Evolutionary conservation across 2,888 invertebrate genomes (phyloP).

Genomic region (Papilio gigon): DNA sequence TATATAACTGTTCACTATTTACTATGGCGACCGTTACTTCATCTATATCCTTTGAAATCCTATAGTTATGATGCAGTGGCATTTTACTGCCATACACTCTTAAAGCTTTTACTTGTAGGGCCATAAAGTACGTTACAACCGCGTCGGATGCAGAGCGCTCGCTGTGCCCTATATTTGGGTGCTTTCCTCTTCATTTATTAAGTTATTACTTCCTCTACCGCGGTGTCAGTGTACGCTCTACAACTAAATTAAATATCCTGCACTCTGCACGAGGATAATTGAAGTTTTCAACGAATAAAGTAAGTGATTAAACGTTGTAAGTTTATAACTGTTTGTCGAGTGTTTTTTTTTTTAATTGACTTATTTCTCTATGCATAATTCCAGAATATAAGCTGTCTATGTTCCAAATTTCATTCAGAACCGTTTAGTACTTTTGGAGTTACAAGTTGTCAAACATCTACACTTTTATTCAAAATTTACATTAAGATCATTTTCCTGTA

Average conservation of each 20-base stretch:
- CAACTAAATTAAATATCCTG: constrained; percentile 36
- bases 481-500: not conserved
- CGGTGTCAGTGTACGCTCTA: constrained; percentile 21
- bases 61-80: not conserved
- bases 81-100: constrained; percentile 27
- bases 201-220: constrained; percentile 33
- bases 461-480: not conserved
- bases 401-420: not conserved
- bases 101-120: constrained; percentile 26
- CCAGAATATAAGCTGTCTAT: not conserved
- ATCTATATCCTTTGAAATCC: not conserved
- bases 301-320: not conserved
- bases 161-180: constrained; percentile 37
- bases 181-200: constrained; percentile 39
- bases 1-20: too few species aligned
- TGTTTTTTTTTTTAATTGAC: not conserved
- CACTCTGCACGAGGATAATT: not conserved
- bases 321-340: not conserved
- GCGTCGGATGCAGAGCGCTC: constrained; percentile 21
- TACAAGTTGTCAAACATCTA: not conserved
- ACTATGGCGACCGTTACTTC: not conserved
- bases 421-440: not conserved
- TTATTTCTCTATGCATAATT: not conserved
- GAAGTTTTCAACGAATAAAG: not conserved
- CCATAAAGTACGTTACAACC: constrained; percentile 33